Conservation (phyloP, 2,888 invertebrate genomes). For the Phasia obesa region DNA sequence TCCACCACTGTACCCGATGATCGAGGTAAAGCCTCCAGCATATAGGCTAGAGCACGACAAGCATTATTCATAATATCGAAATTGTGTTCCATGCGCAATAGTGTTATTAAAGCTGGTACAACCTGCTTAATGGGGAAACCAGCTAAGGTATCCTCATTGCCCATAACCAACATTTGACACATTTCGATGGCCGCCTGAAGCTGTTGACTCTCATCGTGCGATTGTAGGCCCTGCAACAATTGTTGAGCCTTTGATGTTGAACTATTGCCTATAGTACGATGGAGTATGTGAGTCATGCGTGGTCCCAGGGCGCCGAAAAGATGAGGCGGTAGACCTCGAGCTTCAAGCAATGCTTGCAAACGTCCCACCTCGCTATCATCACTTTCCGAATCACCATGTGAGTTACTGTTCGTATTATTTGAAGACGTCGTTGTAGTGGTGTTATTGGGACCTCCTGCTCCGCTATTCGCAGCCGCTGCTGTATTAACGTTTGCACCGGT, state of each 20-base stretch:
- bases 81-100: constrained; percentile 98
- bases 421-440: constrained; percentile 78
- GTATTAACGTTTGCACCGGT: constrained; percentile 69
- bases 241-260: constrained; percentile 96
- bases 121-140: constrained; percentile 99
- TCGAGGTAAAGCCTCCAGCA: constrained; percentile 99
- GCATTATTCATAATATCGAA: constrained; percentile 99
- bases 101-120: constrained; percentile 95
- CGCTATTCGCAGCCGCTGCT: constrained; percentile 73
- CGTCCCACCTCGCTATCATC: constrained; percentile 98
- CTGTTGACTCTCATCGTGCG: constrained; percentile 97
- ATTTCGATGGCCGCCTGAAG: constrained; percentile 98
- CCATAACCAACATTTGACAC: constrained; percentile 99
- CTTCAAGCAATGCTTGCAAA: constrained; percentile 96
- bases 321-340: constrained; percentile 97
- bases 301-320: constrained; percentile 97
- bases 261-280: constrained; percentile 95
- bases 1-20: constrained; percentile 98
- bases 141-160: constrained; percentile 98
- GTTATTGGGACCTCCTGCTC: constrained; percentile 67
- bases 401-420: constrained; percentile 74
- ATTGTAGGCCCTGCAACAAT: constrained; percentile 94
- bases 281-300: constrained; percentile 97
- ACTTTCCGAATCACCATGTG: constrained; percentile 86
- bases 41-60: constrained; percentile 98